These are phyloP conservation scores for Melopsittacus undulatus DNA, from an alignment of 2,797 vertebrate genomes.

Conservation along the genomic window DNA sequence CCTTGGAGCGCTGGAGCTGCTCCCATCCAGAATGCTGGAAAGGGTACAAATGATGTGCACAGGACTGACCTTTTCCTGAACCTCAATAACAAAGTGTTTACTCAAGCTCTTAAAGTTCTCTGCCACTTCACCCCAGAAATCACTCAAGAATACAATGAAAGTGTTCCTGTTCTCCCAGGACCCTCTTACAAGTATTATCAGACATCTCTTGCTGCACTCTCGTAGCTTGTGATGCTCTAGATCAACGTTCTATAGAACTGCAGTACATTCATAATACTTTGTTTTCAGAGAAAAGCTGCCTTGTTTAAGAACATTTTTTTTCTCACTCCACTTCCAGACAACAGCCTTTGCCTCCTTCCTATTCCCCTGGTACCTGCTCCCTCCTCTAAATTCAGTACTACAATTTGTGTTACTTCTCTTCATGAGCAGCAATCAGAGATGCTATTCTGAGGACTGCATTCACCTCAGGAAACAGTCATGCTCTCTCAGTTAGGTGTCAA, in stretches of 20 bases:
- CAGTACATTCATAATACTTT: not conserved
- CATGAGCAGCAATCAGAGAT: not conserved
- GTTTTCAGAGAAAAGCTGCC: not conserved
- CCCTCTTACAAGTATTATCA: not conserved
- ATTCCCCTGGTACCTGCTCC: not conserved
- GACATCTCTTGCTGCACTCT: not conserved
- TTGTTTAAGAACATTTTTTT: not conserved
- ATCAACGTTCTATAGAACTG: not conserved
- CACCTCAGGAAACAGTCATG: not conserved
- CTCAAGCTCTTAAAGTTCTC: not conserved
- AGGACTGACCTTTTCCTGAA: constrained; percentile 14
- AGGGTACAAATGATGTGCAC: not conserved
- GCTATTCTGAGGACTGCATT: not conserved
- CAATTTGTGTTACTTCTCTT: not conserved
- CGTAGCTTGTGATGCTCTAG: not conserved
- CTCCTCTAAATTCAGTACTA: not conserved
- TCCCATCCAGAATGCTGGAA: not conserved
- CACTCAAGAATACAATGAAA: not conserved
- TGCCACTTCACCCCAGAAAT: not conserved
- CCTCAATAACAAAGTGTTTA: not conserved
- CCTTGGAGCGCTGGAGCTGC: not conserved
- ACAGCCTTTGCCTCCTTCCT: not conserved
- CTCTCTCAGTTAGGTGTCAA: not conserved
- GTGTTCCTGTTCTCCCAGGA: not conserved
- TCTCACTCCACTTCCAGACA: not conserved